Percentiles rank a stretch among this genome's conserved stretches.
Conservation (phyloP, 2,113 vertebrate genomes). For the Epinephelus fuscoguttatus region DNA sequence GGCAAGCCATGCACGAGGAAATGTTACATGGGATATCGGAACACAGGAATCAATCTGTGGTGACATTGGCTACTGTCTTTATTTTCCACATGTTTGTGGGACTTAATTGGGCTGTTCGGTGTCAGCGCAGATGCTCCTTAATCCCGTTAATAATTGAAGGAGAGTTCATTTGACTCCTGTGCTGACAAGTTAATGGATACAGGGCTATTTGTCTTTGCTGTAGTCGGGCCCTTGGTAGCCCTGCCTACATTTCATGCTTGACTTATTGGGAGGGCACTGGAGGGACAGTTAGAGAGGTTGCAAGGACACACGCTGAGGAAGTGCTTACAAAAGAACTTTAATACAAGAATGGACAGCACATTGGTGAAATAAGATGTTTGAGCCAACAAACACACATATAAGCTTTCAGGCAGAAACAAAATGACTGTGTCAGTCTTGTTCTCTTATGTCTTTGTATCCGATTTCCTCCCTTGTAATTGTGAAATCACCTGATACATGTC, state of each 20-base stretch:
- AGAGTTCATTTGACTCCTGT: slow-evolving; percentile 64
- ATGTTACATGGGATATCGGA: background rate
- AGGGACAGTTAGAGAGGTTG: slow-evolving; percentile 52
- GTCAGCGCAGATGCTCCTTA: slow-evolving; percentile 51
- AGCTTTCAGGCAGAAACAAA: slow-evolving; percentile 6
- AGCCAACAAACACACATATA: background rate
- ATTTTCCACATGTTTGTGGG: slow-evolving; percentile 22
- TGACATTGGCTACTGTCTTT: slow-evolving; percentile 21
- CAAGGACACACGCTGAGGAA: slow-evolving; percentile 59
- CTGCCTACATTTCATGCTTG: slow-evolving; percentile 71
- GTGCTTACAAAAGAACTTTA: slow-evolving; percentile 45
- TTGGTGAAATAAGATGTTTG: slow-evolving; percentile 1
- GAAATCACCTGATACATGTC: slow-evolving; percentile 2
- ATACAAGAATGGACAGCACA: slow-evolving; percentile 7
- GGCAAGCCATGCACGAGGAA: slow-evolving; percentile 16
- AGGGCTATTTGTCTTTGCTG: slow-evolving; percentile 58
- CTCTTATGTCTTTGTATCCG: too few species aligned
- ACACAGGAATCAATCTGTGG: slow-evolving; percentile 13
- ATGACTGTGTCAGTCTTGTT: too few species aligned
- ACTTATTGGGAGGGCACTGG: slow-evolving; percentile 66
- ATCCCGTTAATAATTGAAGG: slow-evolving; percentile 68
- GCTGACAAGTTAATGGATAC: slow-evolving; percentile 72
- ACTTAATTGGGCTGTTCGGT: slow-evolving; percentile 58
- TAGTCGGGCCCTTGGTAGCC: slow-evolving; percentile 50
- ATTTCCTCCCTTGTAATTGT: background rate